Evolutionary conservation across 2,888 invertebrate genomes (phyloP), one percentile per base, ranked within the genome.

Genomic region (Apoderus coryli): DNA sequence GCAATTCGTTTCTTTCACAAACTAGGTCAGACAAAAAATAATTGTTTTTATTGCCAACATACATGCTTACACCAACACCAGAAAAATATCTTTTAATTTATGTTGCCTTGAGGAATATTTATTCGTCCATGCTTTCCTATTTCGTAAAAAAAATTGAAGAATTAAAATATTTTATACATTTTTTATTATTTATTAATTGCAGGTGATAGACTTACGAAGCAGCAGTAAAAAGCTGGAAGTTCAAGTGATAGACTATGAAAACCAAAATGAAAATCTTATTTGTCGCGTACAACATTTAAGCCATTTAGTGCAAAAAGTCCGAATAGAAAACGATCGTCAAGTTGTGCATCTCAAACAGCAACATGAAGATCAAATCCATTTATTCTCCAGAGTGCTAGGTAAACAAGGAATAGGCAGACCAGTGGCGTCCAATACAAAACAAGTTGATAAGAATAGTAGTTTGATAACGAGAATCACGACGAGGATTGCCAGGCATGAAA

Each of bases 261-360:
- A 68, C 7, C 78, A 80, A 49, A 74, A 76, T 10, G 75, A 78
- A 35, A 69, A 67, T 28, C 74, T 80, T 63, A 66, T 74, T 14
- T 71, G 73, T 54, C 68, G 76, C 16, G 76, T 82, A 32, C 74
- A 77, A 22, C 53, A 50, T 25, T 63, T 81, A 14, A 76, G 70
- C 49, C 67, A 69, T 42, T 66, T 67, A 4, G 64, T 80, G 13
- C 76, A 80, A 25, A 69, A 77, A 22, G 65, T 72, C 0, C 62
- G 73, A 14, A 59, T 75, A 1, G 72, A 76, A 42, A 67, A 69
- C 3, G 77, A 76, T 44, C 56, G 69, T 10, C 59, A 67, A 38
- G 63, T 71, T 2, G 62, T 72, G 2, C 46, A 65, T 4, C 50
- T 73, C 36, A 72, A 74, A 44, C 64, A 69, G 10, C 69, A 73